Evolutionary conservation across 2,888 invertebrate species (phyloP).

Genomic region (Dexiosoma caninum): DNA sequence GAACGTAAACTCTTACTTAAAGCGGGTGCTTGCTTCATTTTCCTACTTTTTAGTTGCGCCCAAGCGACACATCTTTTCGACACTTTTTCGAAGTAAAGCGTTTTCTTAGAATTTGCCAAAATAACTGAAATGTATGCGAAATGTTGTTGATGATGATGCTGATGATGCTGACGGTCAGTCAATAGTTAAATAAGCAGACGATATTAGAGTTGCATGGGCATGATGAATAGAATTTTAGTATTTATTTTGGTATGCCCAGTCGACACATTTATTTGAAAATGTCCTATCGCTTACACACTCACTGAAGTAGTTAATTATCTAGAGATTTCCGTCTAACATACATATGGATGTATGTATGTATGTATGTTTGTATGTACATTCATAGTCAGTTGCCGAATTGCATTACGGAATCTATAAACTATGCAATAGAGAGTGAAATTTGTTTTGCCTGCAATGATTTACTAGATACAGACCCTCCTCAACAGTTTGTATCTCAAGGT

Average conservation of each 20-base stretch:
- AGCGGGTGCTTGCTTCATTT: slow-evolving; percentile 39
- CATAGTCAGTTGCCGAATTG: neutral
- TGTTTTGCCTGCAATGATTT: neutral
- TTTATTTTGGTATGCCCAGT: slow-evolving; percentile 53
- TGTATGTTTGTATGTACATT: too few species aligned
- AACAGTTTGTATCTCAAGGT: neutral
- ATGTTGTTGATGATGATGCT: slow-evolving; percentile 27
- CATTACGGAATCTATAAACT: neutral
- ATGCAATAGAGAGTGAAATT: slow-evolving; percentile 21
- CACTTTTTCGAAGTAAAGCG: slow-evolving; percentile 77
- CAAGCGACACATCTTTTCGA: slow-evolving; percentile 65
- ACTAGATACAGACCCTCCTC: neutral
- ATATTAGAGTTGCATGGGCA: neutral
- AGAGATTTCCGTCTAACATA: slow-evolving; percentile 9
- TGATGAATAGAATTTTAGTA: slow-evolving; percentile 36
- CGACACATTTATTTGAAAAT: slow-evolving; percentile 56
- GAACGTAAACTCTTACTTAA: slow-evolving; percentile 18
- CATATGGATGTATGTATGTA: too few species aligned
- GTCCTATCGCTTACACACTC: neutral
- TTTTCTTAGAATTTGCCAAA: slow-evolving; percentile 73
- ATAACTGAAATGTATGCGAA: slow-evolving; percentile 62
- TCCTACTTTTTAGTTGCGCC: slow-evolving; percentile 5
- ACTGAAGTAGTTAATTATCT: slow-evolving; percentile 42
- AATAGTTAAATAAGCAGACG: slow-evolving; percentile 24
- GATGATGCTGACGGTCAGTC: slow-evolving; percentile 33